Percentiles rank a stretch among this genome's conserved stretches.
These are phyloP conservation scores for Trichechus manatus DNA, from an alignment of 2,113 vertebrate genomes.

Conservation along the genomic window DNA sequence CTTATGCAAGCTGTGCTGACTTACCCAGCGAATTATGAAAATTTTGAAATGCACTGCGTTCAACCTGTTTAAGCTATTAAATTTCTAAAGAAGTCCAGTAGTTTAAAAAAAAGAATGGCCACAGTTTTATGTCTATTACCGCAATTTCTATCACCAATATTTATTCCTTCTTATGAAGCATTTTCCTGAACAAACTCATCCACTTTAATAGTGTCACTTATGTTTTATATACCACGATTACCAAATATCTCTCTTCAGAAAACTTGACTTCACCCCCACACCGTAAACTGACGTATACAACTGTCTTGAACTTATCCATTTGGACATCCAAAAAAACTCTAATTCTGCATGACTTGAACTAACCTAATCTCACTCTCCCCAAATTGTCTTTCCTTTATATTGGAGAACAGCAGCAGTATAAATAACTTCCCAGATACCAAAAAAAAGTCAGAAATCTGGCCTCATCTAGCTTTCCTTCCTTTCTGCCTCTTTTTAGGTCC, in stretches of 20 bases:
- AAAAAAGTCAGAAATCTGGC: background rate
- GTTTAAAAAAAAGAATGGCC: background rate
- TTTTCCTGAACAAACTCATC: background rate
- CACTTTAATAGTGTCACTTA: background rate
- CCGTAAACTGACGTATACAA: background rate
- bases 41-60: background rate
- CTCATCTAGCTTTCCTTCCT: background rate
- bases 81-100: background rate
- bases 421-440: background rate
- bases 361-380: background rate
- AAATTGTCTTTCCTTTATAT: background rate
- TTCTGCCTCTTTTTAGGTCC: background rate
- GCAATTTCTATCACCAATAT: background rate
- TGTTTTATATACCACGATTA: background rate
- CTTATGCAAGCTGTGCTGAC: too few relatives aligned
- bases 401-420: too few relatives aligned
- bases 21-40: background rate
- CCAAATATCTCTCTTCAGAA: background rate
- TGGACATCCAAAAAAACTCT: background rate
- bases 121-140: too few relatives aligned
- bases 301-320: rapidly evolving
- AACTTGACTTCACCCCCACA: background rate
- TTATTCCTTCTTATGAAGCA: background rate
- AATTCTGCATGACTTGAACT: background rate
- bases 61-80: background rate